Conservation (phyloP, 2,797 vertebrate species). For the Paramormyrops hopkinsi region DNA sequence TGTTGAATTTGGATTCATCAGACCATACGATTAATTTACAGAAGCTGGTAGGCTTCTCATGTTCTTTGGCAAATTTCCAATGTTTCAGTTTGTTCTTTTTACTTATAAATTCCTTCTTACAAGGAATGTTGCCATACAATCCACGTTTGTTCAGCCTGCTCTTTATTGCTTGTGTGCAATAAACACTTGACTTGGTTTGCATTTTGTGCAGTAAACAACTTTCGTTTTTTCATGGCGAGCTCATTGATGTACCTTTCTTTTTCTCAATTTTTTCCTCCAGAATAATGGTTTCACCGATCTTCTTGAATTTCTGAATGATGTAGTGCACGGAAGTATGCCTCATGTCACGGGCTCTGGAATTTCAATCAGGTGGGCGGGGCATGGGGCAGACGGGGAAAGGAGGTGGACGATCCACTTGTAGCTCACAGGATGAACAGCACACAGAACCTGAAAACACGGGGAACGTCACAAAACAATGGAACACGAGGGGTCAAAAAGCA, state of each 20-base stretch:
- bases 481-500: not conserved
- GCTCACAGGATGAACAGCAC: not conserved
- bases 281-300: not conserved
- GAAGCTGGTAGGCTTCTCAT: not conserved
- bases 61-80: not conserved
- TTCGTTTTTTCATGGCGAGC: not conserved
- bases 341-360: not conserved
- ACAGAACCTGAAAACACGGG: not conserved
- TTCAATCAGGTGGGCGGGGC: not conserved
- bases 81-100: not conserved
- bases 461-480: not conserved
- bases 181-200: no score
- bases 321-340: not conserved
- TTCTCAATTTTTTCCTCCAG: not conserved
- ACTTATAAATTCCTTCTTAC: not conserved
- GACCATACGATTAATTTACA: not conserved
- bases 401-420: not conserved
- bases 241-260: not conserved
- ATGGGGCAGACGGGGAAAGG: not conserved
- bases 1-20: not conserved
- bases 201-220: no score
- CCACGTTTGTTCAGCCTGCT: no score
- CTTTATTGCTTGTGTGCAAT: no score
- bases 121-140: not conserved
- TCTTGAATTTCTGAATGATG: not conserved